Evolutionary conservation across 2,888 invertebrate genomes (phyloP), one percentile per base, ranked within the genome.

Genomic region (Tipula helvola): DNA sequence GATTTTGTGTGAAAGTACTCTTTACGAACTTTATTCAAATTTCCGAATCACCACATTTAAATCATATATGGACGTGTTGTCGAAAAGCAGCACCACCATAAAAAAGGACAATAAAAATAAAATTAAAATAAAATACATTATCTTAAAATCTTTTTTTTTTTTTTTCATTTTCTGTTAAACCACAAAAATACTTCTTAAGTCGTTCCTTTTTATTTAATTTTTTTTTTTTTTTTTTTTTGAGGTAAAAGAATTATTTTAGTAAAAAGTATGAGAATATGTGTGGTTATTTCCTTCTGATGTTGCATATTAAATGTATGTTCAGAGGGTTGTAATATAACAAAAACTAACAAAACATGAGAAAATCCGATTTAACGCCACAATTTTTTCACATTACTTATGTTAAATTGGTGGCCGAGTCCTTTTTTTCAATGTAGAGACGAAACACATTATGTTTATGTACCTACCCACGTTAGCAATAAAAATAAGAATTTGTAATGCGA

Each of bases 101-200:
- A 71, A 57, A 71, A 71, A 71, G 71, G 71, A 71, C 71, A 71
- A 71, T 71, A 28, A 28, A 71, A 71, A 71, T 52, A 52, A 52
- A 52, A 52, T 52, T 52, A 52, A 71, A 71, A 71, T 71, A 71
- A 71, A 71, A 71, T 71, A 71, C 71, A 71, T 71, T 71, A 71
- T 71, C 71, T 71, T 71, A 71, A 71, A 71, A 71, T 71, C 71
- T 71, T 71, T 71, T 71, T 71, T 71, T 71, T 71, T 71, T 71
- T 71, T 71, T 71, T 71, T 28, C 71, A 28, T 71, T 71, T 71
- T 71, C 71, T 71, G 71, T 18, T 71, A 71, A 71, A 71, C 71
- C 71, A 71, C 71, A 71, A 71, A n/a, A 71, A 71, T 71, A 71
- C 71, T 71, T 71, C 71, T 71, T 71, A 71, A 71, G 71, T 71